Conservation (phyloP, 2,888 invertebrate genomes). For the Abscondita cerata region DNA sequence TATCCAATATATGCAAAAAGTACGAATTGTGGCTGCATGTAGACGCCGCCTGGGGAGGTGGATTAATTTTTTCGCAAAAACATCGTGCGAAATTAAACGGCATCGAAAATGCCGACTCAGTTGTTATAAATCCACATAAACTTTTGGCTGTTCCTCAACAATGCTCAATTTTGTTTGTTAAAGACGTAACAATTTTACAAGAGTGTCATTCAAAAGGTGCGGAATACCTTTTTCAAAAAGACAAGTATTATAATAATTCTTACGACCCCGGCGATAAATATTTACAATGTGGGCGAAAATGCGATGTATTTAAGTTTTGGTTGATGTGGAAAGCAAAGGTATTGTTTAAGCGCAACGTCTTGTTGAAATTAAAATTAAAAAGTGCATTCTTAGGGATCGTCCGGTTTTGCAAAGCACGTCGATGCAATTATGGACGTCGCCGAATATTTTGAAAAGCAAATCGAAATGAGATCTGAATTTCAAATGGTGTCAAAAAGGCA, state of each 20-base stretch:
- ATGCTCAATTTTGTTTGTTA: slow-evolving; percentile 61
- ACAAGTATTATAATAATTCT: slow-evolving; percentile 62
- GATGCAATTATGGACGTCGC: slow-evolving; percentile 61
- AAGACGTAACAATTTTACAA: slow-evolving; percentile 55
- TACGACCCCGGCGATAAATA: slow-evolving; percentile 67
- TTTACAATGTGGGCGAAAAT: slow-evolving; percentile 73
- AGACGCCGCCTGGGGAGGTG: slow-evolving; percentile 69
- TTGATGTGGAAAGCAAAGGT: slow-evolving; percentile 74
- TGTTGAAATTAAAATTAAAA: not conserved
- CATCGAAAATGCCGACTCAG: slow-evolving; percentile 65
- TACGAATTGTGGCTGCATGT: slow-evolving; percentile 65
- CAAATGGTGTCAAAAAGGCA: slow-evolving; percentile 62
- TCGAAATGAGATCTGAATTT: slow-evolving; percentile 56
- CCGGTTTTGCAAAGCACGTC: slow-evolving; percentile 63
- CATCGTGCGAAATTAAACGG: slow-evolving; percentile 61
- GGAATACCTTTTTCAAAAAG: slow-evolving; percentile 65
- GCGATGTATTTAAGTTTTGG: slow-evolving; percentile 76
- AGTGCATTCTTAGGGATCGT: slow-evolving; percentile 52
- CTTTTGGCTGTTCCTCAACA: slow-evolving; percentile 66
- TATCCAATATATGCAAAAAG: slow-evolving; percentile 61
- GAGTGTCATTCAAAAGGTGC: slow-evolving; percentile 61
- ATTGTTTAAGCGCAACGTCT: slow-evolving; percentile 4
- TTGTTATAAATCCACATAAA: slow-evolving; percentile 70
- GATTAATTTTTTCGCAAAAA: slow-evolving; percentile 63
- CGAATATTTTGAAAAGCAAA: slow-evolving; percentile 58